A percentile compares a stretch with the other conserved stretches of the same genome.
phyloP scores from a whole-genome alignment of 2,888 invertebrate species.

The Trissonchulus sp. region DNA sequence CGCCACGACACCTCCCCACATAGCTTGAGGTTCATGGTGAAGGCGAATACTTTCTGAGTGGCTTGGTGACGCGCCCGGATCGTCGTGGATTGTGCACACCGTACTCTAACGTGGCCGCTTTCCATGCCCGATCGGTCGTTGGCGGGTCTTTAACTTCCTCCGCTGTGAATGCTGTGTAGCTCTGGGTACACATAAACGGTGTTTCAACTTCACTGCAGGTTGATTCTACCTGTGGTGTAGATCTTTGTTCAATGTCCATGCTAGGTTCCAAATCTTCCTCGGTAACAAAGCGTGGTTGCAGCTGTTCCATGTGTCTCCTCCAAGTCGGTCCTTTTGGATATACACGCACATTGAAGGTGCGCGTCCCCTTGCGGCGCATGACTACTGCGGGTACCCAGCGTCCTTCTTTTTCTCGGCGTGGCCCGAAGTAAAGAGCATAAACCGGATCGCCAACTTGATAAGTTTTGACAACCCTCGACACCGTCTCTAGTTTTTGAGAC shows the following conservation, averaged over 20 bases:
- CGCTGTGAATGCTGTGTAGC: too few species aligned
- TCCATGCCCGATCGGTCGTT: neutral
- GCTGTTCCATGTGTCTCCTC: slow-evolving; percentile 31
- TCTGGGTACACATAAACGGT: too few species aligned
- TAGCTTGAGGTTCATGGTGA: slow-evolving; percentile 13
- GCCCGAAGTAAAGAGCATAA: slow-evolving; percentile 27
- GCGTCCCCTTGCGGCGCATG: slow-evolving; percentile 27
- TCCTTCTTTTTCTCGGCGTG: slow-evolving; percentile 18
- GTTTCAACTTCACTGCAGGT: too few species aligned
- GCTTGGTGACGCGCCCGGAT: neutral
- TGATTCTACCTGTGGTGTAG: neutral
- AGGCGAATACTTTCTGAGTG: slow-evolving; percentile 1
- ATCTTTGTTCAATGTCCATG: neutral
- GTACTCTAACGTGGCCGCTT: neutral
- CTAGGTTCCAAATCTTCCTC: slow-evolving; percentile 23
- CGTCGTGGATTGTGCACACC: slow-evolving; percentile 3
- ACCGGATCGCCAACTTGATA: slow-evolving; percentile 23
- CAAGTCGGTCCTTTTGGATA: slow-evolving; percentile 28
- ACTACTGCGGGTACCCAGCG: slow-evolving; percentile 31
- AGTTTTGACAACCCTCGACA: neutral
- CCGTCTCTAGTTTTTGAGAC: neutral
- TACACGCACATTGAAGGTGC: slow-evolving; percentile 30
- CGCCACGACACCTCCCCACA: slow-evolving; percentile 14
- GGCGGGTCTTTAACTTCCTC: neutral
- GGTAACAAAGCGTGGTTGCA: slow-evolving; percentile 24